These are phyloP conservation scores for Alosa sapidissima DNA, from an alignment of 2,797 vertebrate species.

Conservation along the genomic window DNA sequence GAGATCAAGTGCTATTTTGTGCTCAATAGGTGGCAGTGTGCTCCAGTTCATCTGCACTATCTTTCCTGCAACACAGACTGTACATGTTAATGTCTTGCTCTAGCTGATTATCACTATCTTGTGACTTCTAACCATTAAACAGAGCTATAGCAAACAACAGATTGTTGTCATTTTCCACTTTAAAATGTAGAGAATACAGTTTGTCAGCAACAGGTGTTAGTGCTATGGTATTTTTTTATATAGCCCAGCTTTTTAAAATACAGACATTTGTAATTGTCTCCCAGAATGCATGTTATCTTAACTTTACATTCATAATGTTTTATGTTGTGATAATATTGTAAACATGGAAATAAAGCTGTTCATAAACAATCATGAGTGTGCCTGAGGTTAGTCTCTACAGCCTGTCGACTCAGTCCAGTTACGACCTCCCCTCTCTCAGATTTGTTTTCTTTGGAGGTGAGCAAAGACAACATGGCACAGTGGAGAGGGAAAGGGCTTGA, in stretches of 20 bases:
- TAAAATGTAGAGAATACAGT: not conserved
- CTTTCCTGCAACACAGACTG: not conserved
- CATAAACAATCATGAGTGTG: not conserved
- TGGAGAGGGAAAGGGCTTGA: constrained; percentile 3
- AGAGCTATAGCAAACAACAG: not conserved
- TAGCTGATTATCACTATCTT: not conserved
- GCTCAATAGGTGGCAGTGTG: constrained; percentile 62
- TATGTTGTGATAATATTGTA: not conserved
- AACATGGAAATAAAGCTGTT: not conserved
- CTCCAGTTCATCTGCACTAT: constrained; percentile 25
- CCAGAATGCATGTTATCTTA: not conserved
- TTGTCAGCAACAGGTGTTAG: not conserved
- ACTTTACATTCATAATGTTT: not conserved
- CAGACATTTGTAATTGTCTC: not conserved
- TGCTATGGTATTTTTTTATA: not conserved
- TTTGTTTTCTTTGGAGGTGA: not conserved
- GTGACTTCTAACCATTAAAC: not conserved
- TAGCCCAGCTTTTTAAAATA: not conserved
- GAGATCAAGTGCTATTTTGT: not conserved
- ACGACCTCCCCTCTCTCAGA: not conserved
- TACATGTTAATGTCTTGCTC: not conserved
- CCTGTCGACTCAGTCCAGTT: not conserved
- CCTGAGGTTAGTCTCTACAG: not conserved
- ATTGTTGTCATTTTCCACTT: not conserved
- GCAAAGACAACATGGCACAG: not conserved